A percentile compares a stretch with the other conserved stretches of the same genome.
Conservation (phyloP, 2,797 vertebrate species). For the Lophius americanus region DNA sequence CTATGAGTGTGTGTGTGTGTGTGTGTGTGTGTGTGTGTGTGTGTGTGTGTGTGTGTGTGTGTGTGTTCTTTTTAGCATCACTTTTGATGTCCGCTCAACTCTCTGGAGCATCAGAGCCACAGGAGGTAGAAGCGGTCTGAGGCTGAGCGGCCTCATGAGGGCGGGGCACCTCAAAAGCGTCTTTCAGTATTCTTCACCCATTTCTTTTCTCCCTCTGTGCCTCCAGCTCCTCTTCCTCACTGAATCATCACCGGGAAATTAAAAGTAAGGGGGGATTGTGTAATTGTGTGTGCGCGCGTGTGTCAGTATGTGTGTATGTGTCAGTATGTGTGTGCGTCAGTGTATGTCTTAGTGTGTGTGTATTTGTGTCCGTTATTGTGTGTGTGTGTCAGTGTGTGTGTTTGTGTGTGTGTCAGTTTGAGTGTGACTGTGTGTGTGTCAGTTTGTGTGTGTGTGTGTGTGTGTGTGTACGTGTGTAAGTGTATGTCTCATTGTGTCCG, state of each 20-base stretch:
- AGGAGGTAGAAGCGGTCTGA: constrained; percentile 60
- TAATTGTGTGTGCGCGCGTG: background rate
- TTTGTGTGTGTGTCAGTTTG: too few species aligned
- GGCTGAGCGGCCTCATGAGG: constrained; percentile 37
- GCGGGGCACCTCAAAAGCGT: constrained; percentile 47
- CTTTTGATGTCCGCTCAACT: constrained; percentile 70
- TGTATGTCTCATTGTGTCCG: too few species aligned
- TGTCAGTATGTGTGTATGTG: too few species aligned
- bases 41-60: constrained; percentile 9
- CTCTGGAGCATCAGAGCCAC: constrained; percentile 56
- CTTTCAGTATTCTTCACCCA: constrained; percentile 34
- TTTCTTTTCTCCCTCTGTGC: constrained; percentile 28
- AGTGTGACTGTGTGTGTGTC: too few species aligned
- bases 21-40: constrained; percentile 10
- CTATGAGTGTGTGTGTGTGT: constrained; percentile 6
- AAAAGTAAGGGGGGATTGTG: constrained; percentile 38
- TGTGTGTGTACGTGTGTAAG: too few species aligned
- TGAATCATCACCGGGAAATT: constrained; percentile 56
- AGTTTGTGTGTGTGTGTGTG: too few species aligned
- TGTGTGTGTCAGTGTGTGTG: too few species aligned
- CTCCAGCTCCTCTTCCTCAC: constrained; percentile 6
- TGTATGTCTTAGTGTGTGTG: too few species aligned
- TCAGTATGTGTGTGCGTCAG: too few species aligned
- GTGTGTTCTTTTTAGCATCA: constrained; percentile 42
- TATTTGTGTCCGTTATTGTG: too few species aligned